phyloP scores from a whole-genome alignment of 2,888 invertebrate genomes.

The Shargacucullia verbasci region DNA sequence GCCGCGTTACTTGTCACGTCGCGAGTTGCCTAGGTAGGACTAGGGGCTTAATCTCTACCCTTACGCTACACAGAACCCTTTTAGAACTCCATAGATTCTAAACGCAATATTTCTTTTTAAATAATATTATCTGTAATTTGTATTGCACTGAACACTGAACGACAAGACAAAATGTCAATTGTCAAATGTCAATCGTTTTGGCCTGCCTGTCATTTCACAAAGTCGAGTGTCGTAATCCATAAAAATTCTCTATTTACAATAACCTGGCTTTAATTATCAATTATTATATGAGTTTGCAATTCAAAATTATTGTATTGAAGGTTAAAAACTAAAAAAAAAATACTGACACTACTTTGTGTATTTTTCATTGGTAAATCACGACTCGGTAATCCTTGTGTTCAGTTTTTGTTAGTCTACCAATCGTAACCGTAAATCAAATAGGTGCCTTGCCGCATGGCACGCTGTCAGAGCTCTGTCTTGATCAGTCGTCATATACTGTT shows the following conservation, averaged over 20 bases:
- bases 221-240: constrained; percentile 45
- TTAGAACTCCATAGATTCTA: too few species aligned
- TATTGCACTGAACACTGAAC: too few species aligned
- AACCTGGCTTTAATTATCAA: constrained; percentile 14
- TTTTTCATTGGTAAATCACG: constrained; percentile 12
- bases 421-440: constrained; percentile 46
- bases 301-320: constrained; percentile 21
- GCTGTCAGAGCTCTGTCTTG: constrained; percentile 33
- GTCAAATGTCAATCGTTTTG: constrained; percentile 9
- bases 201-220: constrained; percentile 33
- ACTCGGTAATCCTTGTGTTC: constrained; percentile 4
- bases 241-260: constrained; percentile 39
- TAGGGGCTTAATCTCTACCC: too few species aligned
- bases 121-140: too few species aligned
- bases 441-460: constrained; percentile 30
- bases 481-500: constrained; percentile 28
- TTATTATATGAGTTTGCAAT: constrained; percentile 9
- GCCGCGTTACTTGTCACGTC: too few species aligned
- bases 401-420: constrained; percentile 26
- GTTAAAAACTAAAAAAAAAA: background rate
- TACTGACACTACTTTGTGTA: constrained; percentile 1
- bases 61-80: too few species aligned
- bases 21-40: too few species aligned
- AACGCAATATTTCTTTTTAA: too few species aligned
- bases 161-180: background rate